Base-by-base conservation (phyloP, 1,140 invertebrate genomes). In the Lordiphosa collinella region DNA sequence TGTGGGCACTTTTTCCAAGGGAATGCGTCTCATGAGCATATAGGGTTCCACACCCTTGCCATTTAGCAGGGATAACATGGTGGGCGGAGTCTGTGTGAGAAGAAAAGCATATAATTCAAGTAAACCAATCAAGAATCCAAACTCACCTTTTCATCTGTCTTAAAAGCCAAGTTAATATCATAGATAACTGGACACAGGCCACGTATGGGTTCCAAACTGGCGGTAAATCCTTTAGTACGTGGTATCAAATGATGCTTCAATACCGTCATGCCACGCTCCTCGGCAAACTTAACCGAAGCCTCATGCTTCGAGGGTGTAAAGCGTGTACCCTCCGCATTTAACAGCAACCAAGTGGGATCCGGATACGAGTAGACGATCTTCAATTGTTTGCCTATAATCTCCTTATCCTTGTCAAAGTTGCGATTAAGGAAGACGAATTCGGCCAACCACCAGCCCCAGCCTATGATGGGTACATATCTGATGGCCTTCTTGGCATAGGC, bases 321-420 rank as follows among this genome's bases (percentile, higher is more conserved):
- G 25, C 98, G 91, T 1, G 98, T 99, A 4, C 98, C 98, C 90
- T 99, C 98, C 5, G 96, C 95, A 84, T 96, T 98, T n/a, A 99
- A 88, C 31, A 98, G 88, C 58, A 98, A 89, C 95, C 95, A 96
- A 65, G 96, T 95, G 38, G 95, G 93, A 91, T 96, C 94, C 10
- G 95, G 94, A 91, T 98, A 97, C 65, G 96, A 93, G 48, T 93
- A 92, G 12, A 98, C 91, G 89, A 96, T 93, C 67, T 92, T 92
- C 41, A 99, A 92, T 89, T 98, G 96, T 25, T 90, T 90, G 47
- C 93, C 92, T 64, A 99, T 96, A 37, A 93, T 94, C 75, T 93
- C 92, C 88, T 92, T 95, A 87, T 98, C 97, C 89, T 97, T 96
- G 14, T 97, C 94, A 92, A 94, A 98, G 69, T 94, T 95, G 70